Evolutionary conservation across 2,113 vertebrate genomes (phyloP).

Genomic region (Mandrillus leucophaeus): DNA sequence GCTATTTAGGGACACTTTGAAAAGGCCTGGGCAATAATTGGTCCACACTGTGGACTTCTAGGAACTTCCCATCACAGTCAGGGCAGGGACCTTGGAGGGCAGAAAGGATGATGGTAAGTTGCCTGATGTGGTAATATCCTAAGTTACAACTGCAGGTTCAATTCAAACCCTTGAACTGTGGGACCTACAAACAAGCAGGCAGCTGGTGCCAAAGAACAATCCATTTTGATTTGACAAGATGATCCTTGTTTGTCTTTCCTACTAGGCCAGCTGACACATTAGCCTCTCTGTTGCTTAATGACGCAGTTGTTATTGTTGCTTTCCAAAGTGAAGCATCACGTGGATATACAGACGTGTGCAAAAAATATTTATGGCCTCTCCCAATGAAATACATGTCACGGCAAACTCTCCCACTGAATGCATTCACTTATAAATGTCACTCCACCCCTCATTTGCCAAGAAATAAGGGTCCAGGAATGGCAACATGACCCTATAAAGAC

Average conservation of each 20-base stretch:
- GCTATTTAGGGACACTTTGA: neutral
- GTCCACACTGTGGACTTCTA: neutral
- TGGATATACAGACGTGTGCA: neutral
- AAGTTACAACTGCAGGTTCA: neutral
- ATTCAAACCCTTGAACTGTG: neutral
- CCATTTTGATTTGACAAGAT: neutral
- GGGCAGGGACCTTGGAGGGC: neutral
- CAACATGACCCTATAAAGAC: constrained; percentile 25
- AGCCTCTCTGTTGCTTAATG: neutral
- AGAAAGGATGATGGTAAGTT: neutral
- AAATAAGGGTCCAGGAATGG: constrained; percentile 30
- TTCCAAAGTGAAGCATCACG: constrained; percentile 20
- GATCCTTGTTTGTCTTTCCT: neutral
- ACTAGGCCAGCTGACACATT: neutral
- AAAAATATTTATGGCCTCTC: constrained; percentile 34
- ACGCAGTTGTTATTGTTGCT: constrained; percentile 16
- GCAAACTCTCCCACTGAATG: neutral
- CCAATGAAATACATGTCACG: constrained; percentile 30
- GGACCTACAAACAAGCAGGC: neutral
- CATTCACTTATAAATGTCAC: constrained; percentile 60
- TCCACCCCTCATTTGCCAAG: constrained; percentile 43
- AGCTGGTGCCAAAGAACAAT: neutral
- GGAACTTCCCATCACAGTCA: neutral
- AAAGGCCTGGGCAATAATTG: neutral
- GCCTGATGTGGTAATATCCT: neutral